Evolutionary conservation across 2,797 vertebrate species (phyloP).

Genomic region (Myotis vivesi): DNA sequence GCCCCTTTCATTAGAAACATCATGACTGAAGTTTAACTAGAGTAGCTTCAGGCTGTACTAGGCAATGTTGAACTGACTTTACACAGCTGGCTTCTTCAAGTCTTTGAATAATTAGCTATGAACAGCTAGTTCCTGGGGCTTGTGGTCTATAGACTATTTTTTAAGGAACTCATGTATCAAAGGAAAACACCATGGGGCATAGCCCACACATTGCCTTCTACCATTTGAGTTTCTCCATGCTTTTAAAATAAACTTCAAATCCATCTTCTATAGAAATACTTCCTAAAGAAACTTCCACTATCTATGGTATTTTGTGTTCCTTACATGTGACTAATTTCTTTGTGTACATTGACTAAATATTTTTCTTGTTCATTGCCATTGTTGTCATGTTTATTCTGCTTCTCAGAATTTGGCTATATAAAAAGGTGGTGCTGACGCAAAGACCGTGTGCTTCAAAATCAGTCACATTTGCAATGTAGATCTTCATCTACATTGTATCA

Average conservation of each 20-base stretch:
- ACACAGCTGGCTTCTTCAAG: conserved; percentile 69
- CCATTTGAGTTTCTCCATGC: conserved; percentile 55
- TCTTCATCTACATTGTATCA: background rate
- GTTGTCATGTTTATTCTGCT: background rate
- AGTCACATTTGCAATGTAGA: background rate
- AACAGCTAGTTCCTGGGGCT: conserved; percentile 63
- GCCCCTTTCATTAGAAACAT: conserved; percentile 65
- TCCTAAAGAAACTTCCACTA: conserved; percentile 23
- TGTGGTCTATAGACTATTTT: conserved; percentile 68
- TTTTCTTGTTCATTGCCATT: background rate
- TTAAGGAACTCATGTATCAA: conserved; percentile 68
- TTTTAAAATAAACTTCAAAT: conserved; percentile 65
- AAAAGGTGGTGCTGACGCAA: background rate
- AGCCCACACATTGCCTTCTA: conserved; percentile 10
- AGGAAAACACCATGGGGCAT: conserved; percentile 56
- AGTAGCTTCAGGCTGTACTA: conserved; percentile 68
- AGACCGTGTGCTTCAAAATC: background rate
- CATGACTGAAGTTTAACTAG: conserved; percentile 65
- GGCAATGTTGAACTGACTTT: conserved; percentile 71
- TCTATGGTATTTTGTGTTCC: background rate
- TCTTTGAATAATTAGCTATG: conserved; percentile 75
- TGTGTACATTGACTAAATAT: background rate
- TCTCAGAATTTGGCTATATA: background rate
- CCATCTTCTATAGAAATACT: conserved; percentile 40
- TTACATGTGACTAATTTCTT: background rate